Evolutionary conservation across 2,888 invertebrate genomes (phyloP), one percentile per base, ranked within the genome.

Genomic region (Rhodophaea formosa): DNA sequence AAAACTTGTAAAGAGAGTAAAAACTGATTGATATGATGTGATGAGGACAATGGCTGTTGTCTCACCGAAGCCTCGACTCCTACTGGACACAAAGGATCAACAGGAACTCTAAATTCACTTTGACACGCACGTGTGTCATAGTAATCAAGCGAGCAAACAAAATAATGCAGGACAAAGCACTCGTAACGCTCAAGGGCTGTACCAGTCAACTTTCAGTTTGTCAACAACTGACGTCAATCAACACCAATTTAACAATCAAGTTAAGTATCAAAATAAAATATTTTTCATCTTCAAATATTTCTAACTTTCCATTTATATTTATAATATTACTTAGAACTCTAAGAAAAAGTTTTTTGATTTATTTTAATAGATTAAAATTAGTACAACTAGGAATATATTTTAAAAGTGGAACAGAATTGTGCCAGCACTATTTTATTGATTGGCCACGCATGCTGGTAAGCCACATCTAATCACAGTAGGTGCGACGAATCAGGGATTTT

Each of bases 31-130:
- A 49, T 7, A 6, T 49, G 23, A 39, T 39, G 39, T 2, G 39
- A 12, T 39, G n/a, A 57, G 43, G 29, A 57, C 43, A 59, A 56
- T 29, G 14, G 62, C 70, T 81, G 75, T 68, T 67, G 61, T 69
- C 74, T 56, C 75, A 63, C 47, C 69, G 69, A 70, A 74, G 69
- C 62, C 61, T 68, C 57, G 66, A 66, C 63, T 78, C 71, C 70
- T 73, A 86, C 86, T 88, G 83, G 71, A 63, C 44, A 68, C 68
- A 74, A 74, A 77, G 74, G 77, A 77, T 69, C 59, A 69, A 75
- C 86, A 84, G 88, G 88, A 87, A 79, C 66, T 65, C 68, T 77
- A 74, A 82, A 73, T 81, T 81, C 68, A 65, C 70, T 75, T 72
- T 72, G 69, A 62, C 74, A 82, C 78, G 74, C 79, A 81, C 75